Conservation (phyloP, 2,888 invertebrate genomes). For the Stramonita haemastoma region DNA sequence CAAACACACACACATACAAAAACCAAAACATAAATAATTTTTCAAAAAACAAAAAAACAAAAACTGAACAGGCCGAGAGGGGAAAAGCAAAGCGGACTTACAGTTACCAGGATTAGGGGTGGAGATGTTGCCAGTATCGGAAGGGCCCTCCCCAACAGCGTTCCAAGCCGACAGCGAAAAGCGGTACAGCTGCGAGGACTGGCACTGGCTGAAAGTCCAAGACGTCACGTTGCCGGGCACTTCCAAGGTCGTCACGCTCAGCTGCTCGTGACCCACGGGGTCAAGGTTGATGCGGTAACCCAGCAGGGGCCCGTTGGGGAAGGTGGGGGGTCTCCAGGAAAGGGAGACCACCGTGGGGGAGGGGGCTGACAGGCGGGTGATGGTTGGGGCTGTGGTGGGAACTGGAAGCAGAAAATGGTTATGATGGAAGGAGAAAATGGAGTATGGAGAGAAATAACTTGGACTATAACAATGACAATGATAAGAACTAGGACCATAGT, state of each 20-base stretch:
- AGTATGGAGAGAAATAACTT: too few relatives aligned
- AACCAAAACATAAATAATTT: neutral
- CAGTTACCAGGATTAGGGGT: constrained; percentile 67
- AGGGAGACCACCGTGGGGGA: constrained; percentile 90
- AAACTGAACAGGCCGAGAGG: neutral
- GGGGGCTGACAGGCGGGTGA: constrained; percentile 81
- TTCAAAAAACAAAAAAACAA: neutral
- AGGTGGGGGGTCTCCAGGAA: constrained; percentile 91
- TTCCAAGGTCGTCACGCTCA: constrained; percentile 56
- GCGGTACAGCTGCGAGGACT: constrained; percentile 59
- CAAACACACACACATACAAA: neutral
- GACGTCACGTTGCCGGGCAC: constrained; percentile 59
- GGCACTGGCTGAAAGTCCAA: constrained; percentile 68
- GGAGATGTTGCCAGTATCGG: constrained; percentile 54
- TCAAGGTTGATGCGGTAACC: constrained; percentile 89
- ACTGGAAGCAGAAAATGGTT: constrained; percentile 79
- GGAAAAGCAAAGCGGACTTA: constrained; percentile 50
- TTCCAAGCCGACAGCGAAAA: constrained; percentile 66
- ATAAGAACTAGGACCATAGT: too few relatives aligned
- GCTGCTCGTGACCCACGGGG: constrained; percentile 75
- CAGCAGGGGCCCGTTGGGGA: constrained; percentile 91
- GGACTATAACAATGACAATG: too few relatives aligned
- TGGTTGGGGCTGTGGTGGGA: constrained; percentile 86
- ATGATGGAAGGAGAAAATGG: too few relatives aligned
- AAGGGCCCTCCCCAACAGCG: constrained; percentile 66